A percentile compares a stretch with the other conserved stretches of the same genome.
These are phyloP conservation scores for Litoditis marina DNA, from an alignment of 2,888 invertebrate species.

Conservation along the genomic window DNA sequence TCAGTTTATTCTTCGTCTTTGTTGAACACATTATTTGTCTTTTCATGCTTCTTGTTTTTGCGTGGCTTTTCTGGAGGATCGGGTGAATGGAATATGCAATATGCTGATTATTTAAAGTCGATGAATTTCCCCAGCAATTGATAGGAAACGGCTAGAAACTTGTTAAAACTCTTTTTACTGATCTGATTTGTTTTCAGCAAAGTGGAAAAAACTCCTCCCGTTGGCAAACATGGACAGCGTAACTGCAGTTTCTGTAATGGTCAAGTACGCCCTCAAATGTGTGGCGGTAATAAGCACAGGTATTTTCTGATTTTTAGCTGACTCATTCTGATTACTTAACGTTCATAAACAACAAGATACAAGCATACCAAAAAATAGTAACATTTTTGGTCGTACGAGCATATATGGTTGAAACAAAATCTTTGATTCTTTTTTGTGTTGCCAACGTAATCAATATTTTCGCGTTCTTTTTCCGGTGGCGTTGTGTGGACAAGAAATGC, in stretches of 20 bases:
- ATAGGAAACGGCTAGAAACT: no score
- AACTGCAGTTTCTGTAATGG: slow-evolving; percentile 44
- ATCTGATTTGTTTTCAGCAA: slow-evolving; percentile 39
- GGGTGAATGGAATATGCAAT: no score
- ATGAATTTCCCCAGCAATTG: no score
- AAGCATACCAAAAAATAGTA: no score
- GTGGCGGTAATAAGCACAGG: slow-evolving; percentile 38
- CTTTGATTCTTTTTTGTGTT: no score
- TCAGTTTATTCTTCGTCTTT: slow-evolving; percentile 8
- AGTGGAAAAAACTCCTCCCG: slow-evolving; percentile 50
- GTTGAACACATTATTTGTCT: neutral
- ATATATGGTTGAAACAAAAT: slow-evolving; percentile 42
- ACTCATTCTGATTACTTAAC: neutral
- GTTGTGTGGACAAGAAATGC: slow-evolving; percentile 60
- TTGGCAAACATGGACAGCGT: slow-evolving; percentile 34
- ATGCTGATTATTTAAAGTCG: no score
- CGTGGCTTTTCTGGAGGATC: no score
- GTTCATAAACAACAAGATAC: neutral
- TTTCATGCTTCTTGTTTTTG: no score
- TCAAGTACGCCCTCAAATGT: slow-evolving; percentile 52
- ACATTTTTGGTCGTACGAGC: slow-evolving; percentile 48
- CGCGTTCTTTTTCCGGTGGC: slow-evolving; percentile 43
- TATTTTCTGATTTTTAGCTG: no score
- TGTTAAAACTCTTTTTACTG: no score
- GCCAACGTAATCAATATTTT: no score